Evolutionary conservation across 2,113 vertebrate genomes (phyloP), one percentile per base, ranked within the genome.

Genomic region (Calonectris borealis): DNA sequence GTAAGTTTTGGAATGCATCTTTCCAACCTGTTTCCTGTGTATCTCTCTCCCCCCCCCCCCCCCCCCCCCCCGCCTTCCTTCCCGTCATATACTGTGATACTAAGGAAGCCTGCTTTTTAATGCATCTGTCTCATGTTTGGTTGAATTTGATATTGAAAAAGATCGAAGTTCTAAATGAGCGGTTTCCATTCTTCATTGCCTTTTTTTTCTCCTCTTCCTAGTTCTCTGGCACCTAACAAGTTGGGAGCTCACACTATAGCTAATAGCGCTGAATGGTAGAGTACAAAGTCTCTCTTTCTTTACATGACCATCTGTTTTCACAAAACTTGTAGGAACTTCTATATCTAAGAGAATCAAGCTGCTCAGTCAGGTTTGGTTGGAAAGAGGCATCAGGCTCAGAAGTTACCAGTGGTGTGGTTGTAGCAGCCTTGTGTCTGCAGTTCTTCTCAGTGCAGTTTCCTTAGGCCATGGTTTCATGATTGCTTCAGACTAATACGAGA

Each of bases 41-140:
- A 3, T 71, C 6, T 36, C 15, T 42, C 15, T 42, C 15, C 15
- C 42, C 42, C 42, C 4, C 4, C 2, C 2, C 8, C 15, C 15
- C 6, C 15, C 42, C 42, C 42, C 4, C 4, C 2, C 2, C 8
- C 3, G 14, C 8, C 7, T 15, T 9, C 11, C 29, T 29, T 36
- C 32, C 13, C 16, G 11, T 24, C 6, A 2, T 46, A 5, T 38
- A 16, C 9, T 40, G 13, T 77, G 27, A 25, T 52, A 17, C 7
- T 42, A 55, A 32, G 57, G n/a, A 82, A 68, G 6, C 18, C 8
- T 58, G 15, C 27, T 54, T 80, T 65, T 75, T 79, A 65, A 21
- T 79, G n/a, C 21, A 0, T 92, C 42, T 69, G 27, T 79, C 22
- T 62, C 31, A 6, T 24, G 11, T 76, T 91, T 54, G 13, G 6